Evolutionary conservation across 2,113 vertebrate genomes (phyloP), one percentile per base, ranked within the genome.

Genomic region (Archilochus colubris): DNA sequence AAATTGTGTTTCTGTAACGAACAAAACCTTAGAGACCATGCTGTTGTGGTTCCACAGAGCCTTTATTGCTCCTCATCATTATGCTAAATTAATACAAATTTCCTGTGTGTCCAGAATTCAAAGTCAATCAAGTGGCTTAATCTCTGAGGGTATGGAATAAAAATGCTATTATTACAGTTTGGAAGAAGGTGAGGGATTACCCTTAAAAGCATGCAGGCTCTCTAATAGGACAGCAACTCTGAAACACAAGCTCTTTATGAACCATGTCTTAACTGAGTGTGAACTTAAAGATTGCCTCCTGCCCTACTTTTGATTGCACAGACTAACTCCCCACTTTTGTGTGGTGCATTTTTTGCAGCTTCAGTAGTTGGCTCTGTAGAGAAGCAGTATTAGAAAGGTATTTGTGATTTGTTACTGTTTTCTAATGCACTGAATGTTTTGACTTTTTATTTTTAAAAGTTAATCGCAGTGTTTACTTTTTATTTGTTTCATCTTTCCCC

Each of bases 21-120:
- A 96, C 91, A 84, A 95, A 96, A 93, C 95, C 94, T 97, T 73
- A 85, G 96, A 95, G 88, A 93, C 89, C 83, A 28, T 67, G 75
- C 84, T 86, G 93, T 95, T 94, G 95, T 92, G 69, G 94, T 93
- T 96, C 88, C 91, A 88, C 48, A 75, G 93, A 91, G 88, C 93
- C 81, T 91, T 95, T 96, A 67, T 96, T 96, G 88, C 66, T 86
- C 96, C 91, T 97, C 97, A 95, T 96, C 95, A 91, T 96, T 89
- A 67, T 97, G 94, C 95, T 97, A 97, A 97, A 95, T 97, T 91
- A 97, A 93, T 95, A 97, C 92, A 96, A 96, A 96, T 95, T 94
- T 97, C 95, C 95, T 96, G 85, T 97, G 97, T 96, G 96, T 92
- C 96, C 97, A 82, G 96, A 96, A 96, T 94, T 96, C 94, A 95